phyloP scores from a whole-genome alignment of 2,113 vertebrate species.

The Sinocyclocheilus grahami region DNA sequence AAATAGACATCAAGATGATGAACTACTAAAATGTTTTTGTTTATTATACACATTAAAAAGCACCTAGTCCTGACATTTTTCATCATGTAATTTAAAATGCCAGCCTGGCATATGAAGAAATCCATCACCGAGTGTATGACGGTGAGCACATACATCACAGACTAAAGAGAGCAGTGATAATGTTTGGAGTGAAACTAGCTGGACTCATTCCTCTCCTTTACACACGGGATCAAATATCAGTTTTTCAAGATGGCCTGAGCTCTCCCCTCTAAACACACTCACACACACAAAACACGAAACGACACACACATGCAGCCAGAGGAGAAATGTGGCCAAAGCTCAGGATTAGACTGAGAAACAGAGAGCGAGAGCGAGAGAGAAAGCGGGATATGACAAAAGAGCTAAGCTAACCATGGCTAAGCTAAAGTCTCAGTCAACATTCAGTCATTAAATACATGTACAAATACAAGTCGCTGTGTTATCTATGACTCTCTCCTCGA shows the following conservation, averaged over 20 bases:
- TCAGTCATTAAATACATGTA: not conserved
- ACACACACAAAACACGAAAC: constrained; percentile 54
- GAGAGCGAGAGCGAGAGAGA: constrained; percentile 9
- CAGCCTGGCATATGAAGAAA: not conserved
- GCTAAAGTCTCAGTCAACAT: constrained; percentile 29
- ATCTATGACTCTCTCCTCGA: not conserved
- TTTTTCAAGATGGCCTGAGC: constrained; percentile 59
- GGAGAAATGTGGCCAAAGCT: constrained; percentile 58
- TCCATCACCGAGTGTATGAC: not conserved
- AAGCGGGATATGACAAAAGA: constrained; percentile 44
- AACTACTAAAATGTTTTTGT: not conserved
- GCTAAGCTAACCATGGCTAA: not conserved
- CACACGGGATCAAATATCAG: constrained; percentile 27
- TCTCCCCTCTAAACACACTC: constrained; percentile 47
- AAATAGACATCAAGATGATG: not conserved
- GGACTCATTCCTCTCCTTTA: constrained; percentile 12
- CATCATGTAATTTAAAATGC: not conserved
- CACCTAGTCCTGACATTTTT: not conserved
- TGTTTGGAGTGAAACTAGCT: not conserved
- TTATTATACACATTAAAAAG: not conserved
- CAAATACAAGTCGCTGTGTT: not conserved
- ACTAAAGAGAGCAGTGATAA: not conserved
- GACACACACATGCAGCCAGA: constrained; percentile 57
- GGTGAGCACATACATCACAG: not conserved
- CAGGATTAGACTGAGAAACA: constrained; percentile 56